phyloP scores from a whole-genome alignment of 2,888 invertebrate species.

The Eupithecia subfuscata region DNA sequence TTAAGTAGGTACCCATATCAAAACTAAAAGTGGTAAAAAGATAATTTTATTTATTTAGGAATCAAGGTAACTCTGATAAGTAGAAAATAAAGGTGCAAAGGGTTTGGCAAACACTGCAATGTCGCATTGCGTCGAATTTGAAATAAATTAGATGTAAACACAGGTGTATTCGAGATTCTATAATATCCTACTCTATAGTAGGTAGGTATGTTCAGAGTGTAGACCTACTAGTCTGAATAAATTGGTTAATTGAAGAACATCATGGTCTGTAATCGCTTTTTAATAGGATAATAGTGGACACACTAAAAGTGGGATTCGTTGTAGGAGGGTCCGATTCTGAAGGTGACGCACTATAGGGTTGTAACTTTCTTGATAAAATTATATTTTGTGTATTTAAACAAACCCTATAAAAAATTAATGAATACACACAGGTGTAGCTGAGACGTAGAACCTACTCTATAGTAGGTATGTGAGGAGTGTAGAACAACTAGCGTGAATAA shows the following conservation, averaged over 20 bases:
- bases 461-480: neutral
- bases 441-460: neutral
- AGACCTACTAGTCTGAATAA: neutral
- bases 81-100: neutral
- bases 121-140: conserved; percentile 8
- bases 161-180: neutral
- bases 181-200: neutral
- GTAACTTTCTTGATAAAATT: neutral
- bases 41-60: neutral
- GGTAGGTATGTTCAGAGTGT: neutral
- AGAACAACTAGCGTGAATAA: conserved; percentile 1
- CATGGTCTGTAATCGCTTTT: conserved; percentile 31
- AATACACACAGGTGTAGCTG: neutral
- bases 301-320: conserved; percentile 21
- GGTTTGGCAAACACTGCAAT: conserved; percentile 2
- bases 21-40: neutral
- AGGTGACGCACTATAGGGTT: conserved; percentile 24
- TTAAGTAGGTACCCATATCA: neutral
- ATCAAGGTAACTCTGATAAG: neutral
- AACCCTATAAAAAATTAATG: too few relatives aligned
- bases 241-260: conserved; percentile 24
- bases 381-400: too few relatives aligned
- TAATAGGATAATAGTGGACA: conserved; percentile 33
- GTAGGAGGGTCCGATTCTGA: conserved; percentile 30
- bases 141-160: neutral